Base-by-base conservation (phyloP, 1,140 invertebrate genomes). In the Lepeophtheirus salmonis region DNA sequence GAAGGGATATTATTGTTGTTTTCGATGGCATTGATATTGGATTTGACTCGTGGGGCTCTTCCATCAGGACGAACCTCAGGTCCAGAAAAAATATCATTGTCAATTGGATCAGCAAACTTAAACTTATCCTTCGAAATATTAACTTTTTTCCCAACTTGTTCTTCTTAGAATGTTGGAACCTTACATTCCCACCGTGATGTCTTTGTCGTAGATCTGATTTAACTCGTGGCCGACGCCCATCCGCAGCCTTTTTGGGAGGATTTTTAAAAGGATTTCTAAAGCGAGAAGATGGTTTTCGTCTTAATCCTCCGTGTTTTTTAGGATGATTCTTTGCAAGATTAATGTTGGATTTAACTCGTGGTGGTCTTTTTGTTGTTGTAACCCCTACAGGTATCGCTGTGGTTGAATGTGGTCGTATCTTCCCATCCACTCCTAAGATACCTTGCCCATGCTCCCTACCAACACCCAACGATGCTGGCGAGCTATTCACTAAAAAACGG, bases 41-140 rank as follows among this genome's bases (percentile, higher is more conserved):
- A 20, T 26, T 61, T 61, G 2, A 61, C 51, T 24, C 59, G n/a
- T 14, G 59, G 59, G n/a, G 48, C 17, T 14, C 59, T 16, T 4
- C 59, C 59, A 30, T 61, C 59, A 2, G 59, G 59, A 16, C 50
- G 54, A 14, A 61, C 59, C 16, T 61, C 59, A 16, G 59, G 59
- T 16, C 59, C 59, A 26, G 16, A 17, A 20, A 21, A 21, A 14
- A 26, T 16, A 2, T 26, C 13, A 2, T 57, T 25, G n/a, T 57
- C 55, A 2, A 26, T 2, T 17, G 55, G 55, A 26, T 21, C 16
- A 41, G 26, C 26, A 30, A 57, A 57, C 23, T 57, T 57, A 17
- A 54, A 18, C 13, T 20, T 41, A 25, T 14, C 25, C 6, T 23
- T 18, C 14, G 13, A 17, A 26, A 56, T 17, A 3, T 54, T 17